Conservation (phyloP, 2,113 vertebrate genomes). For the Rhodinocichla rosea region DNA sequence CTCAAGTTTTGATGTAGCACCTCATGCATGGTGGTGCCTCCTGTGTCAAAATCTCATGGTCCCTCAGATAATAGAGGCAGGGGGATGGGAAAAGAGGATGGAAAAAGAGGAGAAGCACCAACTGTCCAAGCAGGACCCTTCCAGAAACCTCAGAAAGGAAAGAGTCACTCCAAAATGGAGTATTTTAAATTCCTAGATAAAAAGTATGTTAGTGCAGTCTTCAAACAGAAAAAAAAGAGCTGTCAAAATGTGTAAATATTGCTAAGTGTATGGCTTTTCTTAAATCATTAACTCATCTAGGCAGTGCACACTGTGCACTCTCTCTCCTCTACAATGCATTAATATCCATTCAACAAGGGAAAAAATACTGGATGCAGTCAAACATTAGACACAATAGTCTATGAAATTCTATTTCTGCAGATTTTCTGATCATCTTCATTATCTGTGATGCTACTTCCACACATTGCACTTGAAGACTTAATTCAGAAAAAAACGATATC, state of each 20-base stretch:
- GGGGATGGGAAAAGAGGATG: accelerated
- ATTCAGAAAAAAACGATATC: neutral
- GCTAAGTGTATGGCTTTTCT: neutral
- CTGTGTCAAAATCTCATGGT: accelerated
- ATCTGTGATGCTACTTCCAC: neutral
- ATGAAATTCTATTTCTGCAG: neutral
- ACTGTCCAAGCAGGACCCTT: neutral
- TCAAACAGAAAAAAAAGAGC: neutral
- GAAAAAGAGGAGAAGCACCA: neutral
- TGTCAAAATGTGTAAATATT: neutral
- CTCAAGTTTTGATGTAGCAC: neutral
- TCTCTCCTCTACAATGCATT: neutral
- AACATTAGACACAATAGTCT: neutral
- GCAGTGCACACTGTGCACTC: neutral
- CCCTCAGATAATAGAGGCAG: neutral
- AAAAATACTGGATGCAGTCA: neutral
- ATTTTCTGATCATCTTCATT: neutral
- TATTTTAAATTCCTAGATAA: neutral
- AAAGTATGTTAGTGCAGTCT: neutral
- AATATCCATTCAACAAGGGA: neutral
- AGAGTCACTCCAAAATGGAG: neutral
- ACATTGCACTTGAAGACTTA: neutral
- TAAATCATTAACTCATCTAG: neutral
- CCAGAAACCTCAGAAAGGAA: neutral
- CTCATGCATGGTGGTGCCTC: neutral